Conservation (phyloP, 2,888 invertebrate genomes). For the Hypercompe scribonia region DNA sequence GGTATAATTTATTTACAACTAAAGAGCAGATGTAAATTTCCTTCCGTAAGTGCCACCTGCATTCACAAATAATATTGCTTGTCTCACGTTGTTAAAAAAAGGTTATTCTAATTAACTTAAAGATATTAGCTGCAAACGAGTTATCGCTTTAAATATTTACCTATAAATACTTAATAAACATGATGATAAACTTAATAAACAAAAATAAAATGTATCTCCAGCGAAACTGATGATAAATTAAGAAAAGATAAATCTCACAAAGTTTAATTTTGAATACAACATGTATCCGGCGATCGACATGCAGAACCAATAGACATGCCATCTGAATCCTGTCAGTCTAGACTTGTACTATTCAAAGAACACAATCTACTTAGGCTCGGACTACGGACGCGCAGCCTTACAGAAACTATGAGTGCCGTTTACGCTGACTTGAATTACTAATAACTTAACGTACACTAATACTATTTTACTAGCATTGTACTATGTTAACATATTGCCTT, state of each 20-base stretch:
- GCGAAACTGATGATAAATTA: neutral
- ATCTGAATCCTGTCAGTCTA: neutral
- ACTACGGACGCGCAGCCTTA: conserved; percentile 23
- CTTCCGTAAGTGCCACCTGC: neutral
- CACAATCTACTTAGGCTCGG: conserved; percentile 10
- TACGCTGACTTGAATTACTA: conserved; percentile 49
- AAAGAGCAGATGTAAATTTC: conserved; percentile 3
- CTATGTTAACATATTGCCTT: neutral
- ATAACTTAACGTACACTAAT: conserved; percentile 34
- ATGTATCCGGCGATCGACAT: neutral
- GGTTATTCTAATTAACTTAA: conserved; percentile 11
- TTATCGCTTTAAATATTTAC: neutral
- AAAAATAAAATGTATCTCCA: too few relatives aligned
- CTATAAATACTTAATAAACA: too few relatives aligned
- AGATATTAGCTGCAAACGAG: neutral
- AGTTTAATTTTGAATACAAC: neutral
- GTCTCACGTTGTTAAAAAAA: neutral
- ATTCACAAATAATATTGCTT: conserved; percentile 1
- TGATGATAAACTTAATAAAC: too few relatives aligned
- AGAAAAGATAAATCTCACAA: too few relatives aligned
- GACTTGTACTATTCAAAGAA: conserved; percentile 33
- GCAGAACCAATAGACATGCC: conserved; percentile 2
- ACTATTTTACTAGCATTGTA: conserved; percentile 13
- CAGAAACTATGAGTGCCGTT: conserved; percentile 39
- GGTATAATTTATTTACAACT: neutral